Base-by-base conservation (phyloP, 2,113 vertebrate species). In the Bufo gargarizans region DNA sequence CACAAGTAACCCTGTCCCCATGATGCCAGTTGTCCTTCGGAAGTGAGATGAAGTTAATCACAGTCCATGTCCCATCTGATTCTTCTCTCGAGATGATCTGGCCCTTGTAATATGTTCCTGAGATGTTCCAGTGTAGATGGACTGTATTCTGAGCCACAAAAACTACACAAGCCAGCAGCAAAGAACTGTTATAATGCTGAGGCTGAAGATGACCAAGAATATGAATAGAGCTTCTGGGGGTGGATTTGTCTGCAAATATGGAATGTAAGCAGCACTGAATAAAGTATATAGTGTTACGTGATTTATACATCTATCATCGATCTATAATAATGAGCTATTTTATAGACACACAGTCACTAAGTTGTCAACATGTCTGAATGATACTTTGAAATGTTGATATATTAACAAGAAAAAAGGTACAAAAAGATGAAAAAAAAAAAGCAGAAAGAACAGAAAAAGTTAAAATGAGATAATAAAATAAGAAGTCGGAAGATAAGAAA, bases 61-160 rank as follows among this genome's bases (percentile, higher is more conserved):
- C n/a, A 49, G 56, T 45, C 72, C 58, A 22, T 14, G 71, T 65
- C 5, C 72, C 58, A 11, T 53, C 12, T 43, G 43, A 7, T 14
- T 61, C 0, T 50, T 77, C 19, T 33, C 10, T n/a, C 16, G 84
- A 74, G 56, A 63, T 77, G 45, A 77, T 86, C 4, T 6, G 45
- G 11, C 84, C 72, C 56, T 77, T 59, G 43, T 77, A 74, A n/a
- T 49, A 10, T 7, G 74, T 86, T 59, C 84, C 84, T 50, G 84
- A 77, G 43, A 86, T 63, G 20, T 77, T 63, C 84, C 71, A 86
- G n/a, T 20, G 3, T 17, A 86, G 11, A 63, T 63, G 45, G 58
- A 86, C 72, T 20, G n/a, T 86, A 47, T 61, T 13, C 33, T 61
- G 56, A 65, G 72, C 56, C 17, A 10, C 55, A 19, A 12, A 22